Evolutionary conservation across 2,113 vertebrate genomes (phyloP).

Genomic region (Callionymus lyra): DNA sequence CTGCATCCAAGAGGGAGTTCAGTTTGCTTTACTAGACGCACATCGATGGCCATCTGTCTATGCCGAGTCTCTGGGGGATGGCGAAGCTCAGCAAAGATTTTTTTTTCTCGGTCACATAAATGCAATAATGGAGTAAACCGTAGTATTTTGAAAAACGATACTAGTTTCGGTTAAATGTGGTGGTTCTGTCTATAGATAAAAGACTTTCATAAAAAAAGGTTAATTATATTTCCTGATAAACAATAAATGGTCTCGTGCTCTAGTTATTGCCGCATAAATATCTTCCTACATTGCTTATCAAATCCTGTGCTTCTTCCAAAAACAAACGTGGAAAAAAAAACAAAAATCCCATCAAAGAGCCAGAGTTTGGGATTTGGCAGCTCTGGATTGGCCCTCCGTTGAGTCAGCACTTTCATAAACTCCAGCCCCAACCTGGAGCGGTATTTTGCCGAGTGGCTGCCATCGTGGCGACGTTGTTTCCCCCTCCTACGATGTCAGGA

Average conservation of each 20-base stretch:
- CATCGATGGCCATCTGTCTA: too few species aligned
- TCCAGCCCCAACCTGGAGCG: too few species aligned
- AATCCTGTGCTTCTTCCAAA: constrained; percentile 4
- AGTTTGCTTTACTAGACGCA: too few species aligned
- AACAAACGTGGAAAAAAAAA: constrained; percentile 17
- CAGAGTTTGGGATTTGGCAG: constrained; percentile 3
- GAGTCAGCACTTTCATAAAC: too few species aligned
- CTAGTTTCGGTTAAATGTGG: constrained; percentile 10
- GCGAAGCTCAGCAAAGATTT: too few species aligned
- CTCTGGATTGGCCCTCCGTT: too few species aligned
- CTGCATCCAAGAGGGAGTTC: too few species aligned
- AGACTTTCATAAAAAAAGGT: constrained; percentile 42
- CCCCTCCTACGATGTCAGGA: constrained; percentile 69
- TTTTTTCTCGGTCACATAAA: too few species aligned
- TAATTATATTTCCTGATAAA: constrained; percentile 14
- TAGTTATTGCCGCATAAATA: constrained; percentile 50
- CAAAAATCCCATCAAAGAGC: not conserved
- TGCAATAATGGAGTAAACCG: too few species aligned
- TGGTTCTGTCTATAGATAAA: constrained; percentile 29
- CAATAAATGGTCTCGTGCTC: constrained; percentile 17
- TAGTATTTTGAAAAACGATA: not conserved
- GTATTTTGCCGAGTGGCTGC: too few species aligned
- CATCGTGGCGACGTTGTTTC: too few species aligned
- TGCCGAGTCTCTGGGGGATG: too few species aligned
- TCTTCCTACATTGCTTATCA: constrained; percentile 1